Conservation (phyloP, 2,888 invertebrate genomes). For the Aphodius sticticus region DNA sequence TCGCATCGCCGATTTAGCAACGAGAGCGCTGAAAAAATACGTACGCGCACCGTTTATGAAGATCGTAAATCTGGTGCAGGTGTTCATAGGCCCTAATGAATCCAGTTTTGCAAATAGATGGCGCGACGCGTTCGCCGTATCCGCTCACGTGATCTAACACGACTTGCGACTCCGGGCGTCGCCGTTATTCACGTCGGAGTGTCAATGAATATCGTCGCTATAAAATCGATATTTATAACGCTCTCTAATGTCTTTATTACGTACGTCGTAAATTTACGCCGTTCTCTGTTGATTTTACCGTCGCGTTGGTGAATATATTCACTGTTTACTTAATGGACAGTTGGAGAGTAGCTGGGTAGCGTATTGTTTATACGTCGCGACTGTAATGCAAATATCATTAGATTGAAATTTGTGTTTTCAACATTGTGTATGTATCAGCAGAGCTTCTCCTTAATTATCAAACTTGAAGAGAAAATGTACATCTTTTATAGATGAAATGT, state of each 20-base stretch:
- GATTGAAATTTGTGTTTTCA: too few relatives aligned
- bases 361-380: too few relatives aligned
- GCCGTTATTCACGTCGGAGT: background rate
- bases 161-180: background rate
- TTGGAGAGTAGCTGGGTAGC: too few relatives aligned
- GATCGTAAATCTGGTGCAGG: conserved; percentile 26
- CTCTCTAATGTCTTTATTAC: background rate
- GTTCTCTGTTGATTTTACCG: background rate
- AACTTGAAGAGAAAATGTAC: too few relatives aligned
- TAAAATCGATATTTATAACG: background rate
- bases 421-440: too few relatives aligned
- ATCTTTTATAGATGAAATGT: too few relatives aligned
- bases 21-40: conserved; percentile 13
- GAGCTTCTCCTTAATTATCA: too few relatives aligned
- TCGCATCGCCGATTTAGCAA: background rate
- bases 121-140: background rate
- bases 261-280: background rate
- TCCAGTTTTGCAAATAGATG: conserved; percentile 4
- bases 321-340: background rate
- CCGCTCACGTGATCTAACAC: background rate
- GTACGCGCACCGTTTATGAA: conserved; percentile 12
- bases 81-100: conserved; percentile 14
- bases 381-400: too few relatives aligned
- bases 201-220: background rate
- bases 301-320: background rate